Percentiles rank a stretch among this genome's conserved stretches.
Conservation (phyloP, 1,140 invertebrate genomes). For the Drosophila jambulina region DNA sequence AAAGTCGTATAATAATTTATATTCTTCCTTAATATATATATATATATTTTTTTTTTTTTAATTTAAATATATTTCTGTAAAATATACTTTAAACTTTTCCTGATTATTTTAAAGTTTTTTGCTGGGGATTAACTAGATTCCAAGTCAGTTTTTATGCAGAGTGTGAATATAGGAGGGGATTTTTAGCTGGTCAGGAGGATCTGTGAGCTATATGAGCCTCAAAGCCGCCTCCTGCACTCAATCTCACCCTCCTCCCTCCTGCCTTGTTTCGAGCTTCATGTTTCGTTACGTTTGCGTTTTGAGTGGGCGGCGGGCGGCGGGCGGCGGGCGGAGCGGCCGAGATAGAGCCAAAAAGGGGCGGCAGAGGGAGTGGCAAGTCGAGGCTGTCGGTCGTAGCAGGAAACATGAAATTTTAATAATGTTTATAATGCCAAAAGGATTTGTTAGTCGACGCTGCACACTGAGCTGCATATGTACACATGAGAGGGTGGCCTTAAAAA, state of each 20-base stretch:
- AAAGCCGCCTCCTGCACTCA: conserved; percentile 20
- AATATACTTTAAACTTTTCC: too few species aligned
- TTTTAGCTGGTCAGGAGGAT: conserved; percentile 36
- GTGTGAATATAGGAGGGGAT: background rate
- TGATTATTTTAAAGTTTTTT: background rate
- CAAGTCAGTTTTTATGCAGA: background rate
- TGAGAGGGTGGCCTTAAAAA: conserved; percentile 13
- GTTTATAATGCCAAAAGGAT: conserved; percentile 84
- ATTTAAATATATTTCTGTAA: background rate
- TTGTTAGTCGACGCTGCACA: conserved; percentile 79
- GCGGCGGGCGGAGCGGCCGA: conserved; percentile 18
- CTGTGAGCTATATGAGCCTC: conserved; percentile 36
- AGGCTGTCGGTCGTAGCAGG: conserved; percentile 69
- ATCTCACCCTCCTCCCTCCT: background rate
- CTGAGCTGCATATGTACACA: conserved; percentile 55
- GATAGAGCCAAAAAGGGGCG: background rate
- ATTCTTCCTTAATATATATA: background rate
- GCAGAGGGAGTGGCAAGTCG: conserved; percentile 29
- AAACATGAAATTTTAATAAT: conserved; percentile 84
- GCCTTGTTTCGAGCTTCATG: conserved; percentile 69
- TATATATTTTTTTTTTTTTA: too few species aligned
- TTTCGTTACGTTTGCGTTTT: conserved; percentile 80
- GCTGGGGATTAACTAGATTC: background rate
- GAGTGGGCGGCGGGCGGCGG: conserved; percentile 58
- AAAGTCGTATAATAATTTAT: background rate